These are phyloP conservation scores for Barypeithes pellucidus DNA, from an alignment of 2,888 invertebrate genomes.

Conservation along the genomic window DNA sequence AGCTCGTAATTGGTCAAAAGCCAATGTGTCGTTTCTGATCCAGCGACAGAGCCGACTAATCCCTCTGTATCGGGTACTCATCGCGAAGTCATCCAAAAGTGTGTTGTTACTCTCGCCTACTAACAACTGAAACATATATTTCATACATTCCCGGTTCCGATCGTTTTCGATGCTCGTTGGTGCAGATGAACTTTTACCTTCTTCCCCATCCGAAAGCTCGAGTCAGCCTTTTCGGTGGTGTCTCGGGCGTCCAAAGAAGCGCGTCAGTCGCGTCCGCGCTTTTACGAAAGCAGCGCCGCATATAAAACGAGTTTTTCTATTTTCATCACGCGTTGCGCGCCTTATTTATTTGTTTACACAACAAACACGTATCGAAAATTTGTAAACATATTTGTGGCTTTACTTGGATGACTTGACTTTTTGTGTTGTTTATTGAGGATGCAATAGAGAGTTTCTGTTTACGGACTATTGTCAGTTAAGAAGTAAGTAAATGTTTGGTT, in stretches of 20 bases:
- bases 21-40: too few relatives aligned
- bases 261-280: constrained; percentile 42
- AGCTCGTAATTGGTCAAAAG: too few relatives aligned
- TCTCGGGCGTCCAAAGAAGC: constrained; percentile 24
- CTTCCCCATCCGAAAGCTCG: constrained; percentile 36
- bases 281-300: constrained; percentile 24
- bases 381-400: constrained; percentile 25
- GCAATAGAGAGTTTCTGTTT: background rate
- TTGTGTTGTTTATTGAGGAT: constrained; percentile 41
- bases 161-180: background rate
- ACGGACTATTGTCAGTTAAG: background rate
- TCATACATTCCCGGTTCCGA: background rate
- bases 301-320: constrained; percentile 19
- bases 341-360: constrained; percentile 47
- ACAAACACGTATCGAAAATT: constrained; percentile 38
- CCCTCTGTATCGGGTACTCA: too few relatives aligned
- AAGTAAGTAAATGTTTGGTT: constrained; percentile 12
- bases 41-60: too few relatives aligned
- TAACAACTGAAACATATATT: too few relatives aligned
- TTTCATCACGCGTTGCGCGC: constrained; percentile 30
- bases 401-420: constrained; percentile 30
- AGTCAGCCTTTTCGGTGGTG: constrained; percentile 17
- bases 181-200: constrained; percentile 17
- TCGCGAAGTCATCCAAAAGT: too few relatives aligned
- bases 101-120: too few relatives aligned